Conservation (phyloP, 2,797 vertebrate genomes). For the Enteromius paludinosus region DNA sequence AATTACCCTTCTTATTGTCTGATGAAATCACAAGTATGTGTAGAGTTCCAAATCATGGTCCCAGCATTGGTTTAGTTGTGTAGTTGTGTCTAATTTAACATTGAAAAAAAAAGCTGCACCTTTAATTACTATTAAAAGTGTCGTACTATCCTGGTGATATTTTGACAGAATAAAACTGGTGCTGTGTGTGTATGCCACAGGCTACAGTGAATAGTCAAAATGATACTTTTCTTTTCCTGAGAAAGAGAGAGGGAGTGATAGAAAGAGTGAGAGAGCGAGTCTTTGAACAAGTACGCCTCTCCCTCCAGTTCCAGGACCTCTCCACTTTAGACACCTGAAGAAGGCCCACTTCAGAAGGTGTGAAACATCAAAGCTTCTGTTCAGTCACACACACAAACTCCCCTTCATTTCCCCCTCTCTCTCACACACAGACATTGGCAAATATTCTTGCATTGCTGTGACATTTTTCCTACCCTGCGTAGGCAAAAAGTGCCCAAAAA, state of each 20-base stretch:
- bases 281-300: conserved; percentile 28
- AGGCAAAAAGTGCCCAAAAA: conserved; percentile 21
- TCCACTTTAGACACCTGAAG: conserved; percentile 57
- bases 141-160: not conserved
- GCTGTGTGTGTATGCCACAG: not conserved
- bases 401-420: not conserved
- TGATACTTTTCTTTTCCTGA: not conserved
- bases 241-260: conserved; percentile 19
- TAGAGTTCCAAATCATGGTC: not conserved
- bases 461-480: conserved; percentile 43
- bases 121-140: conserved; percentile 6
- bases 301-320: conserved; percentile 47
- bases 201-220: conserved; percentile 41
- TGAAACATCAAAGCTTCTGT: conserved; percentile 60
- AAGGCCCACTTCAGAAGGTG: conserved; percentile 55
- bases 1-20: not conserved
- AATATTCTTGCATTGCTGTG: conserved; percentile 50
- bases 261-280: conserved; percentile 20
- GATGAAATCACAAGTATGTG: not conserved
- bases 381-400: not conserved
- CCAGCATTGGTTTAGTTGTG: not conserved
- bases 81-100: not conserved
- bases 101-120: not conserved
- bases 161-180: conserved; percentile 14
- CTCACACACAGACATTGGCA: conserved; percentile 2